These are phyloP conservation scores for Amblyraja radiata DNA, from an alignment of 2,797 vertebrate genomes.

Conservation along the genomic window DNA sequence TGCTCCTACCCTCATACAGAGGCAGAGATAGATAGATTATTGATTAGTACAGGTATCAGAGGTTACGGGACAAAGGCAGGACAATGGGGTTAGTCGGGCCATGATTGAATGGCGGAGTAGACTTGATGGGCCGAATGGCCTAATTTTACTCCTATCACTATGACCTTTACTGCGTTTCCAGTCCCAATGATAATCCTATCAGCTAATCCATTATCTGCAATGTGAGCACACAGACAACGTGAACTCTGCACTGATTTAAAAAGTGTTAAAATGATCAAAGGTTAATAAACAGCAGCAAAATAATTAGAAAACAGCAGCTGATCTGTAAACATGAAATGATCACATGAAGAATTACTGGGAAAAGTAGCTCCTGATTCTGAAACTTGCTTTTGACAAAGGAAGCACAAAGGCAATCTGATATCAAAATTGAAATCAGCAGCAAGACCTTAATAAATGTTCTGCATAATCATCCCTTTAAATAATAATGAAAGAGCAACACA, in stretches of 20 bases:
- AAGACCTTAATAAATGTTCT: background rate
- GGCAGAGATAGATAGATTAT: too few species aligned
- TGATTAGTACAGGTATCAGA: too few species aligned
- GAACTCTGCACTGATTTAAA: background rate
- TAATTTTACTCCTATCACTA: too few species aligned
- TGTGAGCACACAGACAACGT: background rate
- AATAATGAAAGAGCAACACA: background rate
- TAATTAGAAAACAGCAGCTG: too few species aligned
- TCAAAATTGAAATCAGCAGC: background rate
- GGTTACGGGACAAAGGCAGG: too few species aligned
- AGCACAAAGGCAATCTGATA: background rate
- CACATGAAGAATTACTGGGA: background rate
- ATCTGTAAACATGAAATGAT: background rate
- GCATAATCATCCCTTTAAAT: background rate
- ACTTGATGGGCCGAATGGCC: too few species aligned
- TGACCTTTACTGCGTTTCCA: background rate
- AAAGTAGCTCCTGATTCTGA: background rate
- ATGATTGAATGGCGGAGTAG: too few species aligned
- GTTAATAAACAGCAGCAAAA: background rate
- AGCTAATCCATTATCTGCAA: background rate
- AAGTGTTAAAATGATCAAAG: background rate
- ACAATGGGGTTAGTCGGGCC: too few species aligned
- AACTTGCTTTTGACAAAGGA: background rate
- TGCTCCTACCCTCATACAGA: background rate
- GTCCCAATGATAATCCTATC: background rate